phyloP scores from a whole-genome alignment of 2,888 invertebrate species.

The Ophioninae sp. region DNA sequence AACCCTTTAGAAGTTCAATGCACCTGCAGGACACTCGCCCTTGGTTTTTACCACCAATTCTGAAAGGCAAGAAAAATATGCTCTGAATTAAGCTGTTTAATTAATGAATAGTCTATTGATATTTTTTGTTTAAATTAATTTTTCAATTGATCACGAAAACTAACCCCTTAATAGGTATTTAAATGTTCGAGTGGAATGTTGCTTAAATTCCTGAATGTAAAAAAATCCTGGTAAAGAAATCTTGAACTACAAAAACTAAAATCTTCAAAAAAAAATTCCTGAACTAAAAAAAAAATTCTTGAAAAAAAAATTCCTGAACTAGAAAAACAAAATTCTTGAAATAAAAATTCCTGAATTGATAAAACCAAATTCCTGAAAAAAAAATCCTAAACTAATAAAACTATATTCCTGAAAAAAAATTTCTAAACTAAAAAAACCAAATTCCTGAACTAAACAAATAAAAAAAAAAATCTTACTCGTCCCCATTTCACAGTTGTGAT shows the following conservation, averaged over 20 bases:
- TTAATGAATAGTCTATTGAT: not conserved
- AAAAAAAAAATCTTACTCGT: constrained; percentile 82
- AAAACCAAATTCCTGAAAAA: too few relatives aligned
- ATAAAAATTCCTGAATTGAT: too few relatives aligned
- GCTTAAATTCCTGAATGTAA: not conserved
- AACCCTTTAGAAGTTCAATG: constrained; percentile 83
- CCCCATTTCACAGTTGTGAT: constrained; percentile 86
- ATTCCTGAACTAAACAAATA: too few relatives aligned
- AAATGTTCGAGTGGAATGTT: too few relatives aligned
- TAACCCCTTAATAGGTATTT: too few relatives aligned
- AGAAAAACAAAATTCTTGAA: too few relatives aligned
- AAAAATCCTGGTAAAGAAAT: too few relatives aligned
- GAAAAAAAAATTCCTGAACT: too few relatives aligned
- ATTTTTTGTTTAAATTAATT: not conserved
- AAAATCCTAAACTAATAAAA: not conserved
- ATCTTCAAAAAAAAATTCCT: too few relatives aligned
- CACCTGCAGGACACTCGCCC: constrained; percentile 85
- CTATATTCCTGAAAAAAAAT: too few relatives aligned
- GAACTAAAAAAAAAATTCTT: constrained; percentile 1
- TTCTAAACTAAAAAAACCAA: too few relatives aligned
- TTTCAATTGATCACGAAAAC: not conserved
- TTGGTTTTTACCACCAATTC: constrained; percentile 84
- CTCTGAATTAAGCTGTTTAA: not conserved
- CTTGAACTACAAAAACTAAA: not conserved
- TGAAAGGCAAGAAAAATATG: constrained; percentile 79